Evolutionary conservation across 2,113 vertebrate genomes (phyloP).

Genomic region (Marmota flaviventris): DNA sequence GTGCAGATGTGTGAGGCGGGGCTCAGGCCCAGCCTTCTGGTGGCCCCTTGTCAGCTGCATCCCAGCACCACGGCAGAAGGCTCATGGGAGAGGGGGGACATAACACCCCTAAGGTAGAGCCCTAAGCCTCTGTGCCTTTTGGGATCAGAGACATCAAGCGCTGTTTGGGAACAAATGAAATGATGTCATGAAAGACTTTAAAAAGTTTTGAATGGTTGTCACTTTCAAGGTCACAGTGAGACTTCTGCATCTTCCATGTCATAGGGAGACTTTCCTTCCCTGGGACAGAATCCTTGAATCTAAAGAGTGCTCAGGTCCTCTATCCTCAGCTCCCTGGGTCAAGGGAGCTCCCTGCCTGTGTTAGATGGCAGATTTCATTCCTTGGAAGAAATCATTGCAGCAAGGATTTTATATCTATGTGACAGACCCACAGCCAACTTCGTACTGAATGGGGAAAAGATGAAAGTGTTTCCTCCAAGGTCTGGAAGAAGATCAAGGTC

Average conservation of each 20-base stretch:
- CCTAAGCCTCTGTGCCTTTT: not conserved
- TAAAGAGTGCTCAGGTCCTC: not conserved
- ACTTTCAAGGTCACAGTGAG: not conserved
- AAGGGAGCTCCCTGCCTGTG: not conserved
- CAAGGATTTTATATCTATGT: not conserved
- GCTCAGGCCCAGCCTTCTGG: too few species aligned
- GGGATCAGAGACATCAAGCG: not conserved
- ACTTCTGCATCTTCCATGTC: not conserved
- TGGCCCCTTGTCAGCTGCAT: too few species aligned
- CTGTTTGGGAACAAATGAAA: not conserved
- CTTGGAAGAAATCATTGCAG: not conserved
- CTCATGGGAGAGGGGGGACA: too few species aligned
- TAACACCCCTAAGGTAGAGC: not conserved
- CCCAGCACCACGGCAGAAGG: too few species aligned
- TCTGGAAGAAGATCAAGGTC: too few species aligned
- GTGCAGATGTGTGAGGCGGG: too few species aligned
- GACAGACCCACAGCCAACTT: not conserved
- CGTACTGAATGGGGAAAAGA: too few species aligned
- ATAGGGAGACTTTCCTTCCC: not conserved
- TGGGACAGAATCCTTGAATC: not conserved
- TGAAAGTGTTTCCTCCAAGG: too few species aligned
- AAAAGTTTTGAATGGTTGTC: not conserved
- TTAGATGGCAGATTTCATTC: not conserved
- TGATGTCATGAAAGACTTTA: not conserved
- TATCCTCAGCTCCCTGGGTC: not conserved